Conservation (phyloP, 2,797 vertebrate species). For the Darevskia mixta region DNA sequence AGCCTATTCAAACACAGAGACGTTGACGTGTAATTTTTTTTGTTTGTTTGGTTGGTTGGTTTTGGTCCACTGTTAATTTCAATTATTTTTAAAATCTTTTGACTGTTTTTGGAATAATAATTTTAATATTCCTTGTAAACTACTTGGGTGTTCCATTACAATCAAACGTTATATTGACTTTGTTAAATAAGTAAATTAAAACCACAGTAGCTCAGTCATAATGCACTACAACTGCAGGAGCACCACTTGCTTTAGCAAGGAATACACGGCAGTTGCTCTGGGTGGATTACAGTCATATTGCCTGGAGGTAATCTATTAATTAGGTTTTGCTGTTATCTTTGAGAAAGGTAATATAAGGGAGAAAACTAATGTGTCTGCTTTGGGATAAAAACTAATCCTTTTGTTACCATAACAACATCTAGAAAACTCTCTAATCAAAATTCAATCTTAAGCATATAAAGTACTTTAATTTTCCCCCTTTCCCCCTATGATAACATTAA, state of each 20-base stretch:
- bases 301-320: conserved; percentile 4
- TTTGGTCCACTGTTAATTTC: no score
- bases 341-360: conserved; percentile 23
- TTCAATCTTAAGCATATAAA: neutral
- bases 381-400: neutral
- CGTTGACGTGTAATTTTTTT: no score
- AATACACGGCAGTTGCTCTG: neutral
- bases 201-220: neutral
- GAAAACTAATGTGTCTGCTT: conserved; percentile 27
- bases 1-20: no score
- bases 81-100: no score
- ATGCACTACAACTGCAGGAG: neutral
- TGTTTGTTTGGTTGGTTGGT: no score
- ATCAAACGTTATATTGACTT: no score
- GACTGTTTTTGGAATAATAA: no score
- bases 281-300: neutral
- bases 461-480: neutral
- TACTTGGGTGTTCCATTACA: no score
- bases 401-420: neutral
- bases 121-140: no score
- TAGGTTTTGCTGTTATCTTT: neutral
- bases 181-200: no score
- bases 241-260: neutral
- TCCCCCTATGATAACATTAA: neutral
- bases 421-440: conserved; percentile 9